Base-by-base conservation (phyloP, 2,888 invertebrate genomes). In the Tetranychus truncatus region DNA sequence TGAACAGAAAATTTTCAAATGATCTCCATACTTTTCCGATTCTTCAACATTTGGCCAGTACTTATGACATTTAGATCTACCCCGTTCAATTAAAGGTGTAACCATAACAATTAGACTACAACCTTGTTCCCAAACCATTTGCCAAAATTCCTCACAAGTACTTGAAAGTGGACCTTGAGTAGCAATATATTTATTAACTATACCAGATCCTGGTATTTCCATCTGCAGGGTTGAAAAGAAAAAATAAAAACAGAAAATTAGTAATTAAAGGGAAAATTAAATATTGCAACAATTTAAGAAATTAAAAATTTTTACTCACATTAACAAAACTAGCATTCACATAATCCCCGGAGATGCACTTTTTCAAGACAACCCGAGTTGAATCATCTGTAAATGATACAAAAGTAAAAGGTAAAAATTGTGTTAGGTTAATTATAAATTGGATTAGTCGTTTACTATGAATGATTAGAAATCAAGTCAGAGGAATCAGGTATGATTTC, bases 311-410 rank as follows among this genome's bases (percentile, higher is more conserved):
- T 24, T 2, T 24, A 24, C 24, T 24, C 24, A 24, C 24, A 83
- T 95, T 94, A 74, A 99, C 95, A 83, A 91, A 93, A 80, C 95
- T 97, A 15, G 96, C 99, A 84, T 99, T 99, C 79, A 99, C 95
- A 82, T 99, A 99, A 83, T 99, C 96, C 9, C 94, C 91, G 77
- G 80, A 77, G 76, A 71, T 65, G 45, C 74, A 66, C 15, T 77
- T 72, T 45, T 73, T 88, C 74, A 97, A 84, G 78, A 91, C 86
- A 4, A 99, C 96, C 78, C 97, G 87, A 0, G 95, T 96, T 76
- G 89, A 88, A 83, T 99, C 99, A 84, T 99, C 95, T 94, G 81
- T 76, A 79, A 82, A 55, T 15, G 34, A 4, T 34, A 34, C 34
- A 34, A 34, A 34, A 34, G 3, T 24, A 24, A 5, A 34, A 34